phyloP scores from a whole-genome alignment of 2,113 vertebrate genomes.

The Climacteris rufus region DNA sequence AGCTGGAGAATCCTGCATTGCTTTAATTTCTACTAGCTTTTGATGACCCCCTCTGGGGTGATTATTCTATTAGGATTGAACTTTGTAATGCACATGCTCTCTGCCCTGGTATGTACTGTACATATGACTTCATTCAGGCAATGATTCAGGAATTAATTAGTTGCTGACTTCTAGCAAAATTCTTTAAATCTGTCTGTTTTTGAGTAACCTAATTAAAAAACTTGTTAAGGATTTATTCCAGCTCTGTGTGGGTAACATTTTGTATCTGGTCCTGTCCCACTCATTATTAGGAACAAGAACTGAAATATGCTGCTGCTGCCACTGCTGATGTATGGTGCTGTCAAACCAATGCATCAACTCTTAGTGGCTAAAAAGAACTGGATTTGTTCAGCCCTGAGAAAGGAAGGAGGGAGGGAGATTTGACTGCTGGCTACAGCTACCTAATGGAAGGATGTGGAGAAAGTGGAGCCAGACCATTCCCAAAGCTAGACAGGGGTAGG shows the following conservation, averaged over 20 bases:
- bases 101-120: background rate
- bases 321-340: background rate
- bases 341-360: background rate
- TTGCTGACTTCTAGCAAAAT: background rate
- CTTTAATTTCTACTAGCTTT: background rate
- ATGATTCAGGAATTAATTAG: background rate
- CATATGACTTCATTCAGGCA: background rate
- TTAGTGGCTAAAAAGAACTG: background rate
- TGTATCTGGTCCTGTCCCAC: background rate
- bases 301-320: background rate
- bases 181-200: background rate
- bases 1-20: background rate
- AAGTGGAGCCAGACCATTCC: background rate
- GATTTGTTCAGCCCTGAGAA: background rate
- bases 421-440: background rate
- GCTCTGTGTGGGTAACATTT: background rate
- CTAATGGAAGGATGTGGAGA: background rate
- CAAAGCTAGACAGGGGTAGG: background rate
- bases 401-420: background rate
- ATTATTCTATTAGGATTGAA: background rate
- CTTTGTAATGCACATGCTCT: background rate
- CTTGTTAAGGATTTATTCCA: background rate
- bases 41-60: background rate
- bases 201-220: background rate
- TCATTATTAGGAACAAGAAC: background rate